These are phyloP conservation scores for Amazona guildingii DNA, from an alignment of 2,113 vertebrate genomes.

Conservation along the genomic window DNA sequence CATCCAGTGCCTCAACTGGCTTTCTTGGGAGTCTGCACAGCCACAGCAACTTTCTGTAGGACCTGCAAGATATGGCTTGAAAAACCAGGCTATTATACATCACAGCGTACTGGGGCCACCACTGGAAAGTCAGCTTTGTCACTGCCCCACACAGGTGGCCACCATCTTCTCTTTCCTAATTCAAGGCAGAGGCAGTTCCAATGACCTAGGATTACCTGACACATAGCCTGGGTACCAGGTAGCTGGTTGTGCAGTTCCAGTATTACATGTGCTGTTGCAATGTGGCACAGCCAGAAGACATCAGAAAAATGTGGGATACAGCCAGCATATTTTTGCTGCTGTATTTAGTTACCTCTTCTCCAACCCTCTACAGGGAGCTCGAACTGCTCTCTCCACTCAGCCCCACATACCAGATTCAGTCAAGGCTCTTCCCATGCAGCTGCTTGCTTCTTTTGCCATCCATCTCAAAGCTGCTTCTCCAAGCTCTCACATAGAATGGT, in stretches of 20 bases:
- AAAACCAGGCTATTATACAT: background rate
- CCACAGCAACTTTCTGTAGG: background rate
- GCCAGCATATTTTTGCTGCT: background rate
- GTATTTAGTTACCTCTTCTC: background rate
- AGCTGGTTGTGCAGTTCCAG: background rate
- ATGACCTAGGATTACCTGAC: background rate
- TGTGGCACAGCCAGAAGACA: background rate
- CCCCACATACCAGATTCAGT: background rate
- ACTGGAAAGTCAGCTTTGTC: background rate
- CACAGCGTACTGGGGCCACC: background rate
- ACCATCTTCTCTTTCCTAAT: background rate
- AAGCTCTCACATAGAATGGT: background rate
- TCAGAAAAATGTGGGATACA: background rate
- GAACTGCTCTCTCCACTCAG: background rate
- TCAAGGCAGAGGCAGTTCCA: background rate
- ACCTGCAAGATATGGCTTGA: background rate
- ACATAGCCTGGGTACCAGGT: background rate
- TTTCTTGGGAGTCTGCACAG: background rate
- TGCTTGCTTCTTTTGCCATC: fast-evolving
- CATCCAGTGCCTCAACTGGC: background rate
- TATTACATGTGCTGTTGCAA: background rate
- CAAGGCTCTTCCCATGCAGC: background rate
- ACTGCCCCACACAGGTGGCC: background rate
- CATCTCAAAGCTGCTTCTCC: background rate
- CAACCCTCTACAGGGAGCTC: background rate